Evolutionary conservation across 2,888 invertebrate species (phyloP).

Genomic region (Noctua fimbriata): DNA sequence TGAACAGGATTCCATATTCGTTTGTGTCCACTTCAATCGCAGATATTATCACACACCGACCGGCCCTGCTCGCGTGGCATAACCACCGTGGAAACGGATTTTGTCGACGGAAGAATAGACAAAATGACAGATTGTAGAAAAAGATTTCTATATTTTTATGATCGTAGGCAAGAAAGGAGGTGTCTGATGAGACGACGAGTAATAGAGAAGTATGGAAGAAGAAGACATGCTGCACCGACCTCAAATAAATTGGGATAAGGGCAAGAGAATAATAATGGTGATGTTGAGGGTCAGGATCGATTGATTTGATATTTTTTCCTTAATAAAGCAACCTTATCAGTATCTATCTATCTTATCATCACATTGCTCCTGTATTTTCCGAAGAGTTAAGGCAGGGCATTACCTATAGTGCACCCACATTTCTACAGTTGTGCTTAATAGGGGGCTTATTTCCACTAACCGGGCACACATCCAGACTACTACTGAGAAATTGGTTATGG

Average conservation of each 20-base stretch:
- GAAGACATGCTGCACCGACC: too few relatives aligned
- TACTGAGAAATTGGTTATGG: background rate
- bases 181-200: too few relatives aligned
- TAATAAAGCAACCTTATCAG: background rate
- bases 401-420: background rate
- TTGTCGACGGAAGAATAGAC: background rate
- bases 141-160: too few relatives aligned
- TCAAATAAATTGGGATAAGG: too few relatives aligned
- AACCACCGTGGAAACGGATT: background rate
- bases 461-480: background rate
- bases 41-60: background rate
- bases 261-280: too few relatives aligned
- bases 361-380: background rate
- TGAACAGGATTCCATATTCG: background rate
- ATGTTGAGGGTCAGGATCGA: background rate
- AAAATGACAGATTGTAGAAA: background rate
- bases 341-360: background rate
- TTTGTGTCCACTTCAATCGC: background rate
- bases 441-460: background rate
- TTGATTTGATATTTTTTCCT: background rate
- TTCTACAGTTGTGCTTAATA: too few relatives aligned
- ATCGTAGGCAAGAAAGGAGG: too few relatives aligned
- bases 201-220: too few relatives aligned
- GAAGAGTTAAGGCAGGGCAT: background rate
- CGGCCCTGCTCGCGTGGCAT: background rate